Conservation (phyloP, 1,140 invertebrate genomes). For the Sycobia sp. region DNA sequence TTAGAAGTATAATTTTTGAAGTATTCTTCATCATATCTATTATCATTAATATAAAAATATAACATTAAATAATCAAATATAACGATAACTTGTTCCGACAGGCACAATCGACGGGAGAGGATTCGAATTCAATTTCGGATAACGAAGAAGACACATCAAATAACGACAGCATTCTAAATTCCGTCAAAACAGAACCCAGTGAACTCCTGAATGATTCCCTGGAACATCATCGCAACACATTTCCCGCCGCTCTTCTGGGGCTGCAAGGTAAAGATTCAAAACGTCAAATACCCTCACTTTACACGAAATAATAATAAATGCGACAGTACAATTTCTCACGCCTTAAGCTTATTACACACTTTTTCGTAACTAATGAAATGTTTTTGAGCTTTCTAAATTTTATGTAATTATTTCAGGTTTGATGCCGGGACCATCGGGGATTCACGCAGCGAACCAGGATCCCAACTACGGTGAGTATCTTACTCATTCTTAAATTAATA, state of each 20-base stretch:
- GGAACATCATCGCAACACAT: constrained; percentile 62
- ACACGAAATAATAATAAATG: too few relatives aligned
- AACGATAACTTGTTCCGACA: constrained; percentile 47
- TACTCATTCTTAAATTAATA: neutral
- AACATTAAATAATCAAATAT: too few relatives aligned
- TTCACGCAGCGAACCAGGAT: constrained; percentile 71
- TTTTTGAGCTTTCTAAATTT: constrained; percentile 31
- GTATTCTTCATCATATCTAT: too few relatives aligned
- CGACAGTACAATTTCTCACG: too few relatives aligned
- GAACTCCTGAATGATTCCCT: constrained; percentile 61
- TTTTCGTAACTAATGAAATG: too few relatives aligned
- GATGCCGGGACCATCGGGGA: constrained; percentile 82
- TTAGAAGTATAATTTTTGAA: too few relatives aligned
- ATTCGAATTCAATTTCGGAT: constrained; percentile 70
- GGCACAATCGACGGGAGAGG: constrained; percentile 78
- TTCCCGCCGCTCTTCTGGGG: constrained; percentile 73
- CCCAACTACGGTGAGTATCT: constrained; percentile 79
- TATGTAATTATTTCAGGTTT: constrained; percentile 60
- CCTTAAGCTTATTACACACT: too few relatives aligned
- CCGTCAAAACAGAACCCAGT: constrained; percentile 68
- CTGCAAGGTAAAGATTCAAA: constrained; percentile 66
- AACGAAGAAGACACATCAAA: constrained; percentile 70
- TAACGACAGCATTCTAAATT: constrained; percentile 69
- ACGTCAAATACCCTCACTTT: neutral
- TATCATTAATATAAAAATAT: too few relatives aligned